phyloP scores from a whole-genome alignment of 2,797 vertebrate genomes.

The Megalops cyprinoides region DNA sequence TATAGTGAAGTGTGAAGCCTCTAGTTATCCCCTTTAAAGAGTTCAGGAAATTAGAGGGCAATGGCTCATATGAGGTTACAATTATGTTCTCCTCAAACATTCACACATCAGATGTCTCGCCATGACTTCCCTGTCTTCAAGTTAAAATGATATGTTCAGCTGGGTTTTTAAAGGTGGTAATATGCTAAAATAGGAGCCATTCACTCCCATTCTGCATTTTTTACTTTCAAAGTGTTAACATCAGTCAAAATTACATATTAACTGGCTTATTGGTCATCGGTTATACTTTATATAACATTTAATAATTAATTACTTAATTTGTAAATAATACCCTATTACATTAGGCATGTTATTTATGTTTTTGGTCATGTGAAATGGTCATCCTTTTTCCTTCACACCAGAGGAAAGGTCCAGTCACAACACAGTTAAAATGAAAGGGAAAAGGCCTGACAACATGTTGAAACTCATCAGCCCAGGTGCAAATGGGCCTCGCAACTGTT shows the following conservation, averaged over 20 bases:
- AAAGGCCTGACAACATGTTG: not conserved
- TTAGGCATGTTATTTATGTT: too few relatives aligned
- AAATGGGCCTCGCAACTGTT: not conserved
- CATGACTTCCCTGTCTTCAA: not conserved
- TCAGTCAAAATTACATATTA: too few relatives aligned
- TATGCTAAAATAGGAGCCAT: too few relatives aligned
- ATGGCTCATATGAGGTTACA: not conserved
- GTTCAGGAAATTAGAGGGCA: conserved; percentile 20
- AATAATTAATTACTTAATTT: too few relatives aligned
- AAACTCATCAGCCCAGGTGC: not conserved
- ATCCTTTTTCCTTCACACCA: too few relatives aligned
- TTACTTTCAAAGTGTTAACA: too few relatives aligned
- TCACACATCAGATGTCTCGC: not conserved
- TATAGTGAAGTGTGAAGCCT: conserved; percentile 17
- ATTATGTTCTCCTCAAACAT: not conserved
- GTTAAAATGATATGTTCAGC: not conserved
- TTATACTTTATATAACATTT: too few relatives aligned
- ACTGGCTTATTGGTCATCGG: too few relatives aligned
- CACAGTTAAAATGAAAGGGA: not conserved
- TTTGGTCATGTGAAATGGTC: too few relatives aligned
- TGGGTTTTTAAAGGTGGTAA: not conserved
- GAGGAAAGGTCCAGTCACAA: not conserved
- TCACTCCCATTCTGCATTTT: too few relatives aligned
- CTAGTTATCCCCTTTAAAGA: conserved; percentile 19
- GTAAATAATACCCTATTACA: too few relatives aligned